Evolutionary conservation across 2,113 vertebrate species (phyloP), one percentile per base, ranked within the genome.

Genomic region (Trinectes maculatus): DNA sequence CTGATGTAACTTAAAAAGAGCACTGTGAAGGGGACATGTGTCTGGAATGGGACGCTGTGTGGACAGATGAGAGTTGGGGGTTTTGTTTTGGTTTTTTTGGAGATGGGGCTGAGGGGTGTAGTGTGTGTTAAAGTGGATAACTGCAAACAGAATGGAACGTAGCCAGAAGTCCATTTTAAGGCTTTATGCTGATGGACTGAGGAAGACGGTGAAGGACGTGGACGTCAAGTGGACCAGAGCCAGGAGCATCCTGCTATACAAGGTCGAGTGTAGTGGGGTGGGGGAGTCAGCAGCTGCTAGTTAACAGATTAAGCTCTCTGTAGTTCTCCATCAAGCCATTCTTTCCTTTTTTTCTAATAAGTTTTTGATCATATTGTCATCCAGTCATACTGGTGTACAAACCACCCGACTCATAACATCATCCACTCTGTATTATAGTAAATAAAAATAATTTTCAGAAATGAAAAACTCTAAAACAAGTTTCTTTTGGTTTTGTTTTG

Each of bases 401-500:
- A 93, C 89, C 89, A 84, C 8, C 79, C 60, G 72, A 83, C 91
- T 92, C 89, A 90, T 94, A 94, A 94, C 89, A 85, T 93, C 92
- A 87, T 94, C 92, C 88, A 88, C 92, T 93, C 87, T 96, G 92
- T 96, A 94, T 92, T 92, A 94, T 95, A 96, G 94, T 95, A 95
- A 95, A 95, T 95, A 95, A 94, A 94, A 95, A 93, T 93, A 86
- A 94, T 95, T 96, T 96, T 95, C 93, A 95, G 92, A 95, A 87
- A 91, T 93, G 87, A 94, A 74, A 85, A 77, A 74, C 53, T 83
- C 71, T 74, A 72, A 87, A 83, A 75, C 59, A 53, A 66, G 56
- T 39, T 61, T 36, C 15, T 55, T 47, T 55, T 67, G 25, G 18
- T 51, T 47, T 29, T 25, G 34, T 37, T 12, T 37, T 71, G 29